Percentiles rank a stretch among this genome's conserved stretches.
These are phyloP conservation scores for Copidosoma floridanum DNA, from an alignment of 1,140 invertebrate genomes.

Conservation along the genomic window DNA sequence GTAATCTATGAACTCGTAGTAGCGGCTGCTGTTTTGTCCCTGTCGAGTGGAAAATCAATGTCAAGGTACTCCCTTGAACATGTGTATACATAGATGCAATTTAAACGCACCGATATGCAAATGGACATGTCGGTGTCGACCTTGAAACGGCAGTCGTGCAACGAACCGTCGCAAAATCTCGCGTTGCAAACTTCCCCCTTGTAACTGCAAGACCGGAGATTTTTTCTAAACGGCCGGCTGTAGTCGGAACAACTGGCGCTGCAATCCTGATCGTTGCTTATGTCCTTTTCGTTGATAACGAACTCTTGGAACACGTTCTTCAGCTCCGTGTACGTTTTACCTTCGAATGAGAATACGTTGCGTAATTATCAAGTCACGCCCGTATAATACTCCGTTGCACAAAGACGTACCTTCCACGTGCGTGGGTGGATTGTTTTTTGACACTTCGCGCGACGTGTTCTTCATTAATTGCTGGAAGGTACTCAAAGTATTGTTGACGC, in stretches of 20 bases:
- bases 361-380: too few species aligned
- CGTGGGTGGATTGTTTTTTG: neutral
- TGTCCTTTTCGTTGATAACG: neutral
- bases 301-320: conserved; percentile 1
- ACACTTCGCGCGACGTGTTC: neutral
- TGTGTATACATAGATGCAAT: too few species aligned
- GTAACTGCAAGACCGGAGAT: neutral
- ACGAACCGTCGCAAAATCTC: neutral
- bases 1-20: neutral
- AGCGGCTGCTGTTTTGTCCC: neutral
- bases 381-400: neutral
- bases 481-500: neutral
- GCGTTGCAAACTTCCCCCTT: neutral
- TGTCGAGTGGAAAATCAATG: neutral
- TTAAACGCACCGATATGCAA: neutral
- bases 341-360: neutral
- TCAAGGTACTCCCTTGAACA: too few species aligned
- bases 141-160: neutral
- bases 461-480: neutral
- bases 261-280: neutral
- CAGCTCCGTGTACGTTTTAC: neutral
- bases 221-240: neutral
- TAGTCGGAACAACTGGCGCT: neutral
- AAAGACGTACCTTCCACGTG: neutral
- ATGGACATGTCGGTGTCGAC: neutral